A percentile compares a stretch with the other conserved stretches of the same genome.
These are phyloP conservation scores for Nothoprocta pentlandii DNA, from an alignment of 2,113 vertebrate species.

Conservation along the genomic window DNA sequence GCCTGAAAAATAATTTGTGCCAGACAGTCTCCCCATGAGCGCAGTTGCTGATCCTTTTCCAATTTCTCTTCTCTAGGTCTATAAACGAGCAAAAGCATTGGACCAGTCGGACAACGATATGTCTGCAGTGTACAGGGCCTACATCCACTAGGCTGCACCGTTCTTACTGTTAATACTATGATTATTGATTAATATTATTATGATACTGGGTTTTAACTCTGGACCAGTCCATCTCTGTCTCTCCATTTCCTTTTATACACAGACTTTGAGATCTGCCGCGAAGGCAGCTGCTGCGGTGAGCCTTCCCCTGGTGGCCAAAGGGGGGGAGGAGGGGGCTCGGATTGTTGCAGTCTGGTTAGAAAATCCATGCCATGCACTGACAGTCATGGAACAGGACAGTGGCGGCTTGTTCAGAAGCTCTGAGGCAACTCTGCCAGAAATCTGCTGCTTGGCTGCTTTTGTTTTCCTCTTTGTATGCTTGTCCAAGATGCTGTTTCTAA, in stretches of 20 bases:
- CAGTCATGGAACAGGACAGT: slow-evolving; percentile 68
- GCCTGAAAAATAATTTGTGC: background rate
- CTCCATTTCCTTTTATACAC: slow-evolving; percentile 80
- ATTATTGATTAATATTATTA: slow-evolving; percentile 77
- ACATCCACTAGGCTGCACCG: slow-evolving; percentile 91
- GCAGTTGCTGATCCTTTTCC: background rate
- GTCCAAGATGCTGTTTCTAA: slow-evolving; percentile 63
- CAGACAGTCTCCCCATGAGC: background rate
- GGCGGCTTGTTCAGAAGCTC: slow-evolving; percentile 56
- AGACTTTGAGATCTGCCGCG: slow-evolving; percentile 77
- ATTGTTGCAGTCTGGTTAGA: slow-evolving; percentile 62
- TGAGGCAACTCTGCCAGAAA: slow-evolving; percentile 64
- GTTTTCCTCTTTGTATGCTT: slow-evolving; percentile 60
- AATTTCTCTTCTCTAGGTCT: slow-evolving; percentile 84
- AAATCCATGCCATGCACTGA: slow-evolving; percentile 65
- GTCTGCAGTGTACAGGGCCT: slow-evolving; percentile 98
- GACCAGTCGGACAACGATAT: slow-evolving; percentile 99
- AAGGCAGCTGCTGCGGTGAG: slow-evolving; percentile 73
- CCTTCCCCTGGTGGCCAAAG: slow-evolving; percentile 65
- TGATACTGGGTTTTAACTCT: slow-evolving; percentile 82
- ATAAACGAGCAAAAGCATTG: slow-evolving; percentile 98
- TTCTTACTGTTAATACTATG: slow-evolving; percentile 74
- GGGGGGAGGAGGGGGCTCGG: slow-evolving; percentile 61
- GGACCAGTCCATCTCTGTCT: slow-evolving; percentile 83
- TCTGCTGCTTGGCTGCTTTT: slow-evolving; percentile 78